Conservation (phyloP, 2,797 vertebrate species). For the Scyliorhinus canicula region DNA sequence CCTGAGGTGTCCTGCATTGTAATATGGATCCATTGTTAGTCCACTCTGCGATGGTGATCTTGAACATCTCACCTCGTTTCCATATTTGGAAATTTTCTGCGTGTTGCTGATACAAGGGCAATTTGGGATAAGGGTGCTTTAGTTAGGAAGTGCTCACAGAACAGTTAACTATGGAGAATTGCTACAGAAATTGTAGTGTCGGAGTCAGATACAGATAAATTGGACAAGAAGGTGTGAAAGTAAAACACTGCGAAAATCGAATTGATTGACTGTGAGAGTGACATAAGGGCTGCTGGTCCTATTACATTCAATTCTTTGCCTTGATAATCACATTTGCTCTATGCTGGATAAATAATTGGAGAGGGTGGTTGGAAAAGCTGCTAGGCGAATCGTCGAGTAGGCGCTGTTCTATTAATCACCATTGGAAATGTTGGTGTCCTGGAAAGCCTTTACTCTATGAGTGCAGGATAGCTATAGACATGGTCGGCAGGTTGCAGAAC, state of each 20-base stretch:
- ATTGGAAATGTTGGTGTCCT: neutral
- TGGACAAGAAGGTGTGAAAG: neutral
- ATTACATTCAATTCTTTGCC: neutral
- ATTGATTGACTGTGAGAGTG: neutral
- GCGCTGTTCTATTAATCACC: neutral
- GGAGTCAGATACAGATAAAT: neutral
- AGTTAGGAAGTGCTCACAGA: neutral
- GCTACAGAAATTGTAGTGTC: neutral
- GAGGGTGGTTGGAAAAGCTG: neutral
- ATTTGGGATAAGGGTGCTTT: neutral
- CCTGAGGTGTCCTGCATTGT: neutral
- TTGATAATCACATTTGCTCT: neutral
- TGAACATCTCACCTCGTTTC: neutral
- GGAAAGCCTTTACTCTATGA: neutral
- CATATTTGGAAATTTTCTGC: neutral
- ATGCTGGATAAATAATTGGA: constrained; percentile 9
- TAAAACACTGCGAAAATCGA: neutral
- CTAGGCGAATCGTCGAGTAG: neutral
- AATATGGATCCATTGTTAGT: neutral
- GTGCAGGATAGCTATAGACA: neutral
- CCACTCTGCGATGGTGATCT: neutral
- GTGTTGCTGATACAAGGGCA: neutral
- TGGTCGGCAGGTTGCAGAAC: neutral
- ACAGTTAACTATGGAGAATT: neutral
- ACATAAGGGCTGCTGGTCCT: neutral